Conservation (phyloP, 2,113 vertebrate genomes). For the Petromus typicus region DNA sequence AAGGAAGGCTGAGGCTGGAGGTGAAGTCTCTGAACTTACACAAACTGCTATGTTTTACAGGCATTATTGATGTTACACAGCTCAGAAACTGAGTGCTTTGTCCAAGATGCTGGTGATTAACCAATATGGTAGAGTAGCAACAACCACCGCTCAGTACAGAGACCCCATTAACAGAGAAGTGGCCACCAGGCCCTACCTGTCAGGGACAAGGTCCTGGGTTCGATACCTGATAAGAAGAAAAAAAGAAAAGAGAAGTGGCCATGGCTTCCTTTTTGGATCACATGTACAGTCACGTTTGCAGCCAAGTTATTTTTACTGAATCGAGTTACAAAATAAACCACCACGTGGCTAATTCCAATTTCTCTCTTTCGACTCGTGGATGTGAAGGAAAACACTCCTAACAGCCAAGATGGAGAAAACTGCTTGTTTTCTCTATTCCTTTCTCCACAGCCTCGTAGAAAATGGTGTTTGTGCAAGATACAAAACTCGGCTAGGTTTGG, state of each 20-base stretch:
- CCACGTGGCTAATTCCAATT: not conserved
- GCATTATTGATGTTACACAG: conserved; percentile 14
- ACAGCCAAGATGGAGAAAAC: not conserved
- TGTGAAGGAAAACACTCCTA: not conserved
- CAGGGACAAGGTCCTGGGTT: not conserved
- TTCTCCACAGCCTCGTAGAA: not conserved
- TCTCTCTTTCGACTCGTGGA: not conserved
- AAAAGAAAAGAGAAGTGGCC: not conserved
- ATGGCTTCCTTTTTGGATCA: conserved; percentile 7
- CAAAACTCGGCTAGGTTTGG: conserved; percentile 16
- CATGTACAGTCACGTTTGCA: not conserved
- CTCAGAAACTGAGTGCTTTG: not conserved
- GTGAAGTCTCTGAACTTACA: conserved; percentile 9
- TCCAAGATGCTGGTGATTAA: not conserved
- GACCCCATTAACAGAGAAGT: not conserved
- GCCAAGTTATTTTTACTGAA: not conserved
- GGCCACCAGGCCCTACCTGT: not conserved
- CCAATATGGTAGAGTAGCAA: conserved; percentile 21
- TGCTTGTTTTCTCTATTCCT: not conserved
- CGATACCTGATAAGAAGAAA: not conserved
- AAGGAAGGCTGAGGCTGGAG: not conserved
- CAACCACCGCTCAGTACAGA: not conserved
- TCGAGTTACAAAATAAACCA: conserved; percentile 53
- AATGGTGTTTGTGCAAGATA: not conserved
- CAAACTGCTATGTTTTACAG: too few species aligned